Evolutionary conservation across 1,140 invertebrate species (phyloP).

Genomic region (Aricia agestis): DNA sequence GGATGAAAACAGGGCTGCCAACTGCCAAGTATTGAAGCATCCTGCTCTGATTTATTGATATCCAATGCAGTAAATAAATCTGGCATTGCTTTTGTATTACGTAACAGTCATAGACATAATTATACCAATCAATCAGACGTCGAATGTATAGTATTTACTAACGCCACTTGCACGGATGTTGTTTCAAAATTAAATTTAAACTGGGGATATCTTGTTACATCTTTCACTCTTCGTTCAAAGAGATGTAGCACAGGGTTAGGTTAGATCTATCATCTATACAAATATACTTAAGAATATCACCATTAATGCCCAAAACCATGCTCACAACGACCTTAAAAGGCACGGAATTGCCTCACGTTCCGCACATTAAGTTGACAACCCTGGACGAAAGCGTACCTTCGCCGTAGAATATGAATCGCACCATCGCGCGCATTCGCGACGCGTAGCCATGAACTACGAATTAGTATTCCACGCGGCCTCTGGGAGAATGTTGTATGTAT

Average conservation of each 20-base stretch:
- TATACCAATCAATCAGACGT: no score
- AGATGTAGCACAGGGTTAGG: no score
- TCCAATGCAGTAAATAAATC: neutral
- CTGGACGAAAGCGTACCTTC: slow-evolving; percentile 46
- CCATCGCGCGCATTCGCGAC: slow-evolving; percentile 35
- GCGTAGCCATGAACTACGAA: slow-evolving; percentile 49
- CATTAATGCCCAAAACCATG: no score
- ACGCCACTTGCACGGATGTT: no score
- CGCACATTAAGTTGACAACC: slow-evolving; percentile 46
- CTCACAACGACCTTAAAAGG: neutral
- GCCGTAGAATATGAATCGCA: slow-evolving; percentile 42
- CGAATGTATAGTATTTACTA: no score
- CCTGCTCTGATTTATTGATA: neutral
- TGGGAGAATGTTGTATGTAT: slow-evolving; percentile 1
- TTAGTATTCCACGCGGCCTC: slow-evolving; percentile 29
- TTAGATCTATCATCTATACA: no score
- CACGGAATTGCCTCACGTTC: neutral
- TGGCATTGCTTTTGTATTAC: neutral
- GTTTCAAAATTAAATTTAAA: no score
- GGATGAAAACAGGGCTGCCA: neutral
- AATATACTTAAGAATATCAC: no score
- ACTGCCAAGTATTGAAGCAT: neutral
- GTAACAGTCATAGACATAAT: no score
- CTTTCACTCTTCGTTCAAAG: no score
- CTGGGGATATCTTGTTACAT: no score